Percentiles rank a stretch among this genome's conserved stretches.
These are phyloP conservation scores for Odobenus rosmarus DNA, from an alignment of 2,113 vertebrate species.

Conservation along the genomic window DNA sequence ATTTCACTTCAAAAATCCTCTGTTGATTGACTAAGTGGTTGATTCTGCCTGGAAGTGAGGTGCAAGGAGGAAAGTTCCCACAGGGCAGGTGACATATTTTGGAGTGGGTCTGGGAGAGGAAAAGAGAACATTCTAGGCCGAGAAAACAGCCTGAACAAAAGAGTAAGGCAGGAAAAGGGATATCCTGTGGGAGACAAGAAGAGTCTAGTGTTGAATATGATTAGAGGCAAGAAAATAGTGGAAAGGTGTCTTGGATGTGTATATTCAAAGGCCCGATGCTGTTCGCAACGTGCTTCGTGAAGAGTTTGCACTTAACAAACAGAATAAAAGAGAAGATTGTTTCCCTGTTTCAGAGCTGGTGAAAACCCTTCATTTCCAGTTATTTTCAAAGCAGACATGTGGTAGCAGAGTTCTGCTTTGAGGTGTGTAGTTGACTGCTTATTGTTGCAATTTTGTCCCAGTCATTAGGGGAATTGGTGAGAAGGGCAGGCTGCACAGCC, in stretches of 20 bases:
- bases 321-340: not conserved
- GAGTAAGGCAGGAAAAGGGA: accelerated
- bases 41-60: not conserved
- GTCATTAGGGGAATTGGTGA: constrained; percentile 21
- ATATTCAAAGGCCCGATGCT: not conserved
- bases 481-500: not conserved
- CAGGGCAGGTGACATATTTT: not conserved
- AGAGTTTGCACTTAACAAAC: not conserved
- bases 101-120: not conserved
- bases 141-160: not conserved
- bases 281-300: not conserved
- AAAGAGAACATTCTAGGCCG: not conserved
- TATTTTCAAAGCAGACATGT: not conserved
- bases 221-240: not conserved
- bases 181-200: not conserved
- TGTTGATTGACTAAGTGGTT: not conserved
- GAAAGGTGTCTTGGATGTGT: not conserved
- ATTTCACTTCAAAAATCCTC: not conserved
- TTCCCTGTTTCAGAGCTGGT: not conserved
- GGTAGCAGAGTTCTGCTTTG: not conserved
- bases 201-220: too few relatives aligned
- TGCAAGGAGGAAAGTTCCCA: not conserved
- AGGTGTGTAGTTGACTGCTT: not conserved
- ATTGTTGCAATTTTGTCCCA: not conserved
- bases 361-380: not conserved